Evolutionary conservation across 1,140 invertebrate genomes (phyloP), one percentile per base, ranked within the genome.

Genomic region (Dendroctonus valens): DNA sequence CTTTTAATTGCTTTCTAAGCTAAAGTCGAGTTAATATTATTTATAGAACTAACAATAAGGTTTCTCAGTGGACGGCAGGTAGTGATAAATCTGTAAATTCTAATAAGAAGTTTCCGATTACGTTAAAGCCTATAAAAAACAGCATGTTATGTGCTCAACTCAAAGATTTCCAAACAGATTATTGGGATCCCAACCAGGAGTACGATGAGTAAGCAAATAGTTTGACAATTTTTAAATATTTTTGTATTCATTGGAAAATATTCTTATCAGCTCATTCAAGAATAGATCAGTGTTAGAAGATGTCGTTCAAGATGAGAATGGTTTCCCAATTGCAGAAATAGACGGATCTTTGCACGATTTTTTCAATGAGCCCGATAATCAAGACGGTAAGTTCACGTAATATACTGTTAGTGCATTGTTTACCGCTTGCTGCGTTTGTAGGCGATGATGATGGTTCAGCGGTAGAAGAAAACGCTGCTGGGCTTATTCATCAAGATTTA

Each of bases 121-220:
- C 46, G 8, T 15, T 67, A 12, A 49, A 54, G 5, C 8, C 46
- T 38, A 7, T 60, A 5, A 52, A 50, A 9, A 46, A 60, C 41
- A 53, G 46, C 41, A 59, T 54, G 26, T 3, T 72, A 44, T 72
- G 70, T 54, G 38, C 48, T 14, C 59, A 80, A 0, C 83, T 83
- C 55, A 75, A 78, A 58, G 79, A 79, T 0, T 83, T 84, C 68
- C 79, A 78, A 59, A 79, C 83, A 12, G 80, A 74, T 67, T 78
- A 80, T 65, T 84, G 82, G 82, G 78, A 83, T 72, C 81, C 81
- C 0, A 79, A 83, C n/a, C 79, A 79, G 37, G 80, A 83, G 41
- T 73, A 71, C 75, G 78, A 73, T 59, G 41, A 72, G 72, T 74
- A 70, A 71, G 63, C 8, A 8, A 55, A 39, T 55, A 11, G 9